Conservation (phyloP, 1,140 invertebrate genomes). For the Temnothorax longispinosus region DNA sequence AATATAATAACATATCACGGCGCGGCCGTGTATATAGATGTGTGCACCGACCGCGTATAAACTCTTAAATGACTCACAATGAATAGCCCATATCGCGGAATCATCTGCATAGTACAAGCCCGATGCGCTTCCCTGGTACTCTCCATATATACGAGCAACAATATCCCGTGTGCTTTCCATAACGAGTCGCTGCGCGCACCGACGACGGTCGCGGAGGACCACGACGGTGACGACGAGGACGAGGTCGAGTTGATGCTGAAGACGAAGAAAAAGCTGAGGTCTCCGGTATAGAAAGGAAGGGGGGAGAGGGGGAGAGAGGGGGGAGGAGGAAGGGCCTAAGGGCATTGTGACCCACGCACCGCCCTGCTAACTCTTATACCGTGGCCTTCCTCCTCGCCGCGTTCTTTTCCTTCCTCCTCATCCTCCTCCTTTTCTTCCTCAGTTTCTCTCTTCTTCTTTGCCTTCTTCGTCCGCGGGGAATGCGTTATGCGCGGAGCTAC, state of each 20-base stretch:
- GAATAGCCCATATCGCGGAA: conserved; percentile 82
- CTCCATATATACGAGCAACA: conserved; percentile 79
- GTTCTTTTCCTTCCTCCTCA: conserved; percentile 49
- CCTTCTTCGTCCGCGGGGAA: conserved; percentile 64
- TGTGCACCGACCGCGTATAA: conserved; percentile 70
- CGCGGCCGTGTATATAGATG: conserved; percentile 44
- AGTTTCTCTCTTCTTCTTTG: conserved; percentile 37
- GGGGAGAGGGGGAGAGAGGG: neutral
- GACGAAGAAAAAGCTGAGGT: neutral
- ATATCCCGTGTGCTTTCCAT: conserved; percentile 78
- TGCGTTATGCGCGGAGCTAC: conserved; percentile 72
- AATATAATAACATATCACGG: conserved; percentile 79
- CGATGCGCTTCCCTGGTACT: conserved; percentile 73
- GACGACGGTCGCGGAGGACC: conserved; percentile 15
- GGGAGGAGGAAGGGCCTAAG: conserved; percentile 60
- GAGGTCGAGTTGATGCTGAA: conserved; percentile 31
- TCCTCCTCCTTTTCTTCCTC: conserved; percentile 41
- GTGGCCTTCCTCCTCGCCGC: conserved; percentile 42
- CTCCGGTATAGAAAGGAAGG: neutral
- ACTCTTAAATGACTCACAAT: conserved; percentile 82
- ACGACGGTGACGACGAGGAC: conserved; percentile 16
- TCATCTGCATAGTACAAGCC: conserved; percentile 83
- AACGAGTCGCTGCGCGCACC: conserved; percentile 75
- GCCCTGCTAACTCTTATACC: conserved; percentile 78
- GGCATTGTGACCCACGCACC: conserved; percentile 83